Evolutionary conservation across 1,140 invertebrate genomes (phyloP).

Genomic region (Akabosia matsudoensis): DNA sequence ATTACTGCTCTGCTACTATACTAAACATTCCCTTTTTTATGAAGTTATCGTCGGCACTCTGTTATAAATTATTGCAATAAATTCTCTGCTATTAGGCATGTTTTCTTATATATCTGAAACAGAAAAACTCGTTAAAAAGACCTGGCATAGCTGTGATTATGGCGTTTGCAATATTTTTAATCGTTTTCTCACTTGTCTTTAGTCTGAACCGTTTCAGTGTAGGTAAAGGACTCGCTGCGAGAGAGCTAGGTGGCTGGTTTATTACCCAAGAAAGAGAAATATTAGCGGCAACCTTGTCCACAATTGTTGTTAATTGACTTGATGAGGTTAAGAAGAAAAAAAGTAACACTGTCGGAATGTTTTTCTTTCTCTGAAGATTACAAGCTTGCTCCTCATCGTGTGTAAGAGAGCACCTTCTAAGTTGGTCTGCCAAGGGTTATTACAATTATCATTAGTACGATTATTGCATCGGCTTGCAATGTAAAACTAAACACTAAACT

Average conservation of each 20-base stretch:
- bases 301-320: no score
- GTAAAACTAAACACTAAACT: slow-evolving; percentile 21
- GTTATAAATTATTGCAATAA: slow-evolving; percentile 23
- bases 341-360: not conserved
- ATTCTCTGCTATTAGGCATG: slow-evolving; percentile 13
- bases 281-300: no score
- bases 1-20: not conserved
- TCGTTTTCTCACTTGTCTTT: slow-evolving; percentile 17
- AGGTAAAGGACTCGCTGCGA: no score
- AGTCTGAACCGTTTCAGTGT: not conserved
- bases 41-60: slow-evolving; percentile 22
- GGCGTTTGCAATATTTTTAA: slow-evolving; percentile 16
- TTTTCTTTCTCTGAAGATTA: no score
- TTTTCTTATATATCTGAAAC: not conserved
- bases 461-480: not conserved
- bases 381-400: not conserved
- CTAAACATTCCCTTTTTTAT: not conserved
- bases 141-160: slow-evolving; percentile 1
- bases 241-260: not conserved
- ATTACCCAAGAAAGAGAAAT: not conserved
- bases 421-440: not conserved
- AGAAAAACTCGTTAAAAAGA: slow-evolving; percentile 21
- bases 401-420: not conserved
- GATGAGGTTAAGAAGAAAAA: no score
- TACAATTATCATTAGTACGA: slow-evolving; percentile 11